Evolutionary conservation across 2,113 vertebrate genomes (phyloP), one percentile per base, ranked within the genome.

Genomic region (Lontra canadensis): DNA sequence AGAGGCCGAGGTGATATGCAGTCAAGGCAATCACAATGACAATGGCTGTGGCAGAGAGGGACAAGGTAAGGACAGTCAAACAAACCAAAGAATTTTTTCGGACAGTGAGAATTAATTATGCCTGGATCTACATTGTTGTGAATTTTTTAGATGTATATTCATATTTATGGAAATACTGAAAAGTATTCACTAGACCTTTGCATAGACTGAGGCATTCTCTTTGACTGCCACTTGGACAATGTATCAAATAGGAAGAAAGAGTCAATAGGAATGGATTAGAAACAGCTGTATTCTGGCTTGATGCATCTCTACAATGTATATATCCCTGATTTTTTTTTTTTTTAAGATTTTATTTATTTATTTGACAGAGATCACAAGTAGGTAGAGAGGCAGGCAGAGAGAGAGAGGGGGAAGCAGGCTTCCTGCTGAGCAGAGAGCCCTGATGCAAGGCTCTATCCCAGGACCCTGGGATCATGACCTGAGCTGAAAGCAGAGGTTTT

Each of bases 21-120:
- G 12, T 21, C 63, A n/a, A 31, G 9, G 1, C 12, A 7, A 0
- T 10, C 42, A 67, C 0, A 59, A 3, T 2, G 20, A 69, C 1
- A 26, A 6, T n/a, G 15, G 44, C 12, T 67, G 8, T 14, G 31
- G 6, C 2, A 29, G 15, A 21, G 34, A 15, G 0, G 14, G 20
- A 4, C 12, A 42, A 61, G 23, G 9, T 1, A 80, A 31, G 8
- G 25, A 3, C 12, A 21, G 1, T 20, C 61, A 36, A 44, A 1
- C 74, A 78, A 47, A 78, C 26, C 26, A 78, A 89, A 42, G 29
- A 10, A 31, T 3, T 13, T 71, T 81, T 4, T 61, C 67, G 57
- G 14, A 25, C 36, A 34, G 9, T 23, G 39, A 65, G 25, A 34
- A 61, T 31, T 79, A 85, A 95, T 71, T 17, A 79, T 25, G 7